Conservation (phyloP, 2,797 vertebrate genomes). For the Fratercula arctica region DNA sequence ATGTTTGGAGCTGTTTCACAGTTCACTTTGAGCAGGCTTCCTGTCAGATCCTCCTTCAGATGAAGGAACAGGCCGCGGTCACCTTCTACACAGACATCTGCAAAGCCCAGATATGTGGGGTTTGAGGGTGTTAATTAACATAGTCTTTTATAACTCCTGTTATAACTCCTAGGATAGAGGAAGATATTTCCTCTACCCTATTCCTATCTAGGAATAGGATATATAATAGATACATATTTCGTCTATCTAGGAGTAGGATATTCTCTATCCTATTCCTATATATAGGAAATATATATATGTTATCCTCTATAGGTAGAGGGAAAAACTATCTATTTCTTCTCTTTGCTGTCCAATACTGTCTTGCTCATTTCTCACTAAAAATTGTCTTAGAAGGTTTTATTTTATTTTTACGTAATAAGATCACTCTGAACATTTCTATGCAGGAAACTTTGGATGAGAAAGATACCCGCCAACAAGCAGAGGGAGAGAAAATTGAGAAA, state of each 20-base stretch:
- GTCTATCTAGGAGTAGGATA: too few relatives aligned
- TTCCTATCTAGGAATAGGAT: too few relatives aligned
- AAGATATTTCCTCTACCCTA: background rate
- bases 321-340: background rate
- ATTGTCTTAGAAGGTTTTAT: background rate
- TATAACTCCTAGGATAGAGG: too few relatives aligned
- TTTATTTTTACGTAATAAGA: background rate
- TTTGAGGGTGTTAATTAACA: background rate
- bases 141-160: background rate
- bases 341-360: background rate
- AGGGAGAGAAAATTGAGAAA: background rate
- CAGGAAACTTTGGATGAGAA: background rate
- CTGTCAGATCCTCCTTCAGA: background rate
- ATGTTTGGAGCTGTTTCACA: background rate
- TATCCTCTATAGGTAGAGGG: too few relatives aligned
- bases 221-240: too few relatives aligned
- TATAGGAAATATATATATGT: too few relatives aligned
- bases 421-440: background rate
- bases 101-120: background rate
- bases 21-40: background rate
- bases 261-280: too few relatives aligned
- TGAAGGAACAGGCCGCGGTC: background rate
- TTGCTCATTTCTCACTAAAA: background rate
- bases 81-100: background rate
- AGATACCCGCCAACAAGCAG: background rate